Conservation (phyloP, 2,888 invertebrate genomes). For the Phyto melanocephala region DNA sequence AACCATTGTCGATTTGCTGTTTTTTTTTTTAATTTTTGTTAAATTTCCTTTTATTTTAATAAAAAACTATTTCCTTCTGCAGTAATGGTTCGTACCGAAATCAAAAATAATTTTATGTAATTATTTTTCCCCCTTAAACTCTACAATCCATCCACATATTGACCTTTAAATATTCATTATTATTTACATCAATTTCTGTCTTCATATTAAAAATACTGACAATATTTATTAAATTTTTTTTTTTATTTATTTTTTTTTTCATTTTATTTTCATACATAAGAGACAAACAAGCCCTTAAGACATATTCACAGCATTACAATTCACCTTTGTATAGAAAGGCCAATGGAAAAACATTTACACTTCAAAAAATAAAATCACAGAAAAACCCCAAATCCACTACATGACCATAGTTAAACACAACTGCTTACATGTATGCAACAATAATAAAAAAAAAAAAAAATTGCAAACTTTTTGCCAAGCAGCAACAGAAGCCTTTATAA, state of each 20-base stretch:
- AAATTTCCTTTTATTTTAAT: too few relatives aligned
- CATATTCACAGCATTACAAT: conserved; percentile 41
- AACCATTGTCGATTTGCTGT: too few relatives aligned
- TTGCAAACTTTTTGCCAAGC: conserved; percentile 18
- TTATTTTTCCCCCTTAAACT: background rate
- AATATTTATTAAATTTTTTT: conserved; percentile 60
- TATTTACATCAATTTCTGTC: conserved; percentile 54
- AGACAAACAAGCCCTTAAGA: conserved; percentile 41
- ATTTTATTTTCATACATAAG: conserved; percentile 8
- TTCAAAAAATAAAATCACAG: background rate
- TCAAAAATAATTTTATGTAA: background rate
- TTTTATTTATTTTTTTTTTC: conserved; percentile 15
- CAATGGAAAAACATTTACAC: conserved; percentile 44
- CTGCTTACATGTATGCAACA: background rate
- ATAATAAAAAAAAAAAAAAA: conserved; percentile 25
- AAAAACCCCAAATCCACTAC: conserved; percentile 7
- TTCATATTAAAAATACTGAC: conserved; percentile 57
- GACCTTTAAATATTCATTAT: conserved; percentile 54
- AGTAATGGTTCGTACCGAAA: too few relatives aligned
- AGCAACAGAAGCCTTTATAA: conserved; percentile 63
- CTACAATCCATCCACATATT: conserved; percentile 12
- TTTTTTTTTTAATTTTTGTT: too few relatives aligned
- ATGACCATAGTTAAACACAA: background rate
- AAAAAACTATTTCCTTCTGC: too few relatives aligned
- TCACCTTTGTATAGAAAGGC: conserved; percentile 45